Conservation (phyloP, 2,888 invertebrate species). For the Allolobophora icterica region DNA sequence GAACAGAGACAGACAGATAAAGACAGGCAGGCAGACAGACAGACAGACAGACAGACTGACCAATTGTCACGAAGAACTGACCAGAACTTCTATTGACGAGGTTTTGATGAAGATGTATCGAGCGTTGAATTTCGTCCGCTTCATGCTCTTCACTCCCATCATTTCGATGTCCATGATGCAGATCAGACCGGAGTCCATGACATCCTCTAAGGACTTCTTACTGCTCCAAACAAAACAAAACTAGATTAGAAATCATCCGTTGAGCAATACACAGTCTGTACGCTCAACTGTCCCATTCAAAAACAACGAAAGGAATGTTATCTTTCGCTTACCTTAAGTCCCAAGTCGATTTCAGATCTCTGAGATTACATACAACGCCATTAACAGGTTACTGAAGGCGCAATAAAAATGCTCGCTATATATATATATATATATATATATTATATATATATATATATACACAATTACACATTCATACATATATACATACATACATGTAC, state of each 20-base stretch:
- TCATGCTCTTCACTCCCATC: constrained; percentile 89
- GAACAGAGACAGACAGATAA: too few species aligned
- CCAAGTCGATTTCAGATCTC: too few species aligned
- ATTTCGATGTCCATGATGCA: constrained; percentile 93
- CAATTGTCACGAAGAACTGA: constrained; percentile 48
- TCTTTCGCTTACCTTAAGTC: background rate
- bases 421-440: too few species aligned
- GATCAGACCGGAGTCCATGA: constrained; percentile 80
- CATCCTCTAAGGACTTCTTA: constrained; percentile 78
- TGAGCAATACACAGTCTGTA: too few species aligned
- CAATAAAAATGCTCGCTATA: too few species aligned
- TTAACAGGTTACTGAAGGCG: too few species aligned
- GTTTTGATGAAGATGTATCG: constrained; percentile 88
- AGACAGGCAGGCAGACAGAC: background rate
- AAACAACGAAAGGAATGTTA: background rate
- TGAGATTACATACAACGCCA: too few species aligned
- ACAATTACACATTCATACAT: too few species aligned
- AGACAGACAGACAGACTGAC: too few species aligned
- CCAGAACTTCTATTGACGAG: constrained; percentile 82
- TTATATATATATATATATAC: too few species aligned
- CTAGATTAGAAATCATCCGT: background rate
- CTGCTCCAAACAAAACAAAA: background rate
- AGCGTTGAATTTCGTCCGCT: constrained; percentile 79
- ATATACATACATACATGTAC: too few species aligned
- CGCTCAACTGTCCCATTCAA: background rate